phyloP scores from a whole-genome alignment of 2,113 vertebrate species.

The Saimiri boliviensis region DNA sequence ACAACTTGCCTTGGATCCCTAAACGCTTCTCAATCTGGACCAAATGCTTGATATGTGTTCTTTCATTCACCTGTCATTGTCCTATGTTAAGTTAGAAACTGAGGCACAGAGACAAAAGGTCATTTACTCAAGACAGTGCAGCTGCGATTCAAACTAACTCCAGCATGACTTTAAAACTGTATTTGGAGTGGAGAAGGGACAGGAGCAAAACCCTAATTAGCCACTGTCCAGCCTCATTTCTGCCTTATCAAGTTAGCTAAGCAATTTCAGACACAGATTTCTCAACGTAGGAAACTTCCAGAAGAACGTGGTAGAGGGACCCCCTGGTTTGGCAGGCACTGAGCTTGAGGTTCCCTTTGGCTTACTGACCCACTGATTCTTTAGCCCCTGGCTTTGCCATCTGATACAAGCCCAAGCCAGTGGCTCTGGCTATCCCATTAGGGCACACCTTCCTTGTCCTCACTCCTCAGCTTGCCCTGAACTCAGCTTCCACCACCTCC shows the following conservation, averaged over 20 bases:
- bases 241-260: not conserved
- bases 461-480: not conserved
- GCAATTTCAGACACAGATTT: not conserved
- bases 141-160: not conserved
- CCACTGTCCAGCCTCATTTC: not conserved
- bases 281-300: not conserved
- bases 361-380: not conserved
- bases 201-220: not conserved
- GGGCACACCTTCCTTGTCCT: not conserved
- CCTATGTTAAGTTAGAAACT: not conserved
- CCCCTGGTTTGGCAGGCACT: not conserved
- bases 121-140: fast-evolving
- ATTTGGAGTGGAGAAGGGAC: not conserved
- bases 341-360: not conserved
- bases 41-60: not conserved
- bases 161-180: not conserved
- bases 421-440: not conserved
- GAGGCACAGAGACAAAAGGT: not conserved
- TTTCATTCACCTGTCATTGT: not conserved
- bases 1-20: too few relatives aligned
- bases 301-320: not conserved
- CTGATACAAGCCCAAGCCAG: not conserved
- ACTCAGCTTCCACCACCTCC: not conserved
- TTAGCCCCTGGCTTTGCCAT: too few relatives aligned
- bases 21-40: not conserved